Conservation (phyloP, 1,140 invertebrate genomes). For the Drosophila azteca region DNA sequence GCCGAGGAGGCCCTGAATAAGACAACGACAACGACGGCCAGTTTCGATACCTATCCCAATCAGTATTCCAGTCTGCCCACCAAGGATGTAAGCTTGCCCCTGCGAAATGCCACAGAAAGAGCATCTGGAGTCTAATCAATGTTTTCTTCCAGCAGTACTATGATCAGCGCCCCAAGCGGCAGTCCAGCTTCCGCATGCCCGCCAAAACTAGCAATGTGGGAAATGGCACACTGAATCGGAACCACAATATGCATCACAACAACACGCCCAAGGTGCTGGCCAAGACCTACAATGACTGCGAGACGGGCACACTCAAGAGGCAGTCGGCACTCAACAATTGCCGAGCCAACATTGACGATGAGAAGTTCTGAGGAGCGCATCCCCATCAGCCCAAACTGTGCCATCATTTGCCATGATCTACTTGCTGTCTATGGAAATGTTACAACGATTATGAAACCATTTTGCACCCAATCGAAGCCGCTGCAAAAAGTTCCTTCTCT, state of each 20-base stretch:
- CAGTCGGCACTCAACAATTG: slow-evolving; percentile 87
- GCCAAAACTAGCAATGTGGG: slow-evolving; percentile 85
- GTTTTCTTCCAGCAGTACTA: slow-evolving; percentile 58
- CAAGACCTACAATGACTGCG: slow-evolving; percentile 87
- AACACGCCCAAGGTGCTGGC: slow-evolving; percentile 88
- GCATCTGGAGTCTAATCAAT: background rate
- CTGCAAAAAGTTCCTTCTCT: slow-evolving; percentile 72
- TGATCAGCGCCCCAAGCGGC: slow-evolving; percentile 85
- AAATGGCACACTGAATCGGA: slow-evolving; percentile 85
- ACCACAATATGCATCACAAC: slow-evolving; percentile 86
- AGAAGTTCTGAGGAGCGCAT: slow-evolving; percentile 69
- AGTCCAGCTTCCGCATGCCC: slow-evolving; percentile 85
- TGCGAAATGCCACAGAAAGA: no score
- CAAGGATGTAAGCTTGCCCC: slow-evolving; percentile 86
- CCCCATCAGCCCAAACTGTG: slow-evolving; percentile 36
- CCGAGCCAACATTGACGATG: slow-evolving; percentile 77
- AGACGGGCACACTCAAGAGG: slow-evolving; percentile 90
- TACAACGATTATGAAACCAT: slow-evolving; percentile 47
- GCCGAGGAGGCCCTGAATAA: slow-evolving; percentile 66
- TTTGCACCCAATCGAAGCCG: slow-evolving; percentile 40
- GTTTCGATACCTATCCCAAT: slow-evolving; percentile 92
- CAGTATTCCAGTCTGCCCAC: slow-evolving; percentile 92
- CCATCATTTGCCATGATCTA: slow-evolving; percentile 58
- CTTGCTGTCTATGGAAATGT: slow-evolving; percentile 43
- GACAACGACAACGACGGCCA: slow-evolving; percentile 84